Base-by-base conservation (phyloP, 1,140 invertebrate species). In the Rhyacophila brunnea region DNA sequence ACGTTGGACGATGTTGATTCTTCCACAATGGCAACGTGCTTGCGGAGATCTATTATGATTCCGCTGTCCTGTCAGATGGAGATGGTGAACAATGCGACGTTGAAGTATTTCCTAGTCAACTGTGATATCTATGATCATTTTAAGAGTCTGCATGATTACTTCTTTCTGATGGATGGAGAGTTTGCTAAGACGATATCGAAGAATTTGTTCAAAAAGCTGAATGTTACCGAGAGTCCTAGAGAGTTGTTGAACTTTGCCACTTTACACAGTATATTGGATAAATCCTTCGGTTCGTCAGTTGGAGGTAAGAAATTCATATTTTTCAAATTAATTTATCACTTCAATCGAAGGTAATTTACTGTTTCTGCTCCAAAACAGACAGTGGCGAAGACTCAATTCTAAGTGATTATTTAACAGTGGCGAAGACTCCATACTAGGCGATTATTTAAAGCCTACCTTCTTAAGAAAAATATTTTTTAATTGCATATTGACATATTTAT, bases 101-200 rank as follows among this genome's bases (percentile, higher is more conserved):
- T 91, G 34, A 86, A 86, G 45, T 83, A 87, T 66, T 84, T 87
- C 54, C 71, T 90, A 0, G 74, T 85, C 0, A 84, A 90, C 51
- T 72, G 85, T 7, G 79, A 85, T 38, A 80, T 88, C 62, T 78
- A 89, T 10, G 80, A 83, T 9, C 88, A 91, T 70, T 74, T 91
- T 14, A 82, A 83, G 13, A 87, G 83, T 68, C 68, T 91, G 0
- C 79, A 87, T 7, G 85, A 87, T 66, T 90, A 87, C 50, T 90
- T 87, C 68, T 90, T 91, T 60, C 66, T 91, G 6, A 74, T 90
- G 69, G 88, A 91, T 63, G 88, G 88, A 0, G 87, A 90, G 68
- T 91, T 90, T 70, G 84, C 85, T 0, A 83, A 81, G 17, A 83
- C 81, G 55, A 80, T 91, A 2, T 87, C 85, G 10, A 75, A 81